Evolutionary conservation across 2,113 vertebrate genomes (phyloP), one percentile per base, ranked within the genome.

Genomic region (Oryzias celebensis): DNA sequence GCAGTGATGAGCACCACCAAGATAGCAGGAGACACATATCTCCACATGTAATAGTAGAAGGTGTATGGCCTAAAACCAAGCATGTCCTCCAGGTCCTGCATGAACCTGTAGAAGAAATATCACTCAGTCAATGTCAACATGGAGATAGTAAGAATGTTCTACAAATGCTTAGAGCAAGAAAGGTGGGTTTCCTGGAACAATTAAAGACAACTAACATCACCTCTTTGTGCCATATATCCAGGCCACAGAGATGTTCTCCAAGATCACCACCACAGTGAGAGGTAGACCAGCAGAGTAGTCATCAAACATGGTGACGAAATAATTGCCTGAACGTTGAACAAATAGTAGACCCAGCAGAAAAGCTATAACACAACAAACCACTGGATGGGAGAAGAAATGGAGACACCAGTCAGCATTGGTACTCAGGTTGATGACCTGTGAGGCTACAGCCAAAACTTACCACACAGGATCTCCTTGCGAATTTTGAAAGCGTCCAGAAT

Each of bases 221-320:
- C 95, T 98, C 82, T 98, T 96, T 16, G 96, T 99, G 71, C 97
- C 97, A 0, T 99, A 99, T 84, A 98, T 93, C 97, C 97, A 99
- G 67, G 97, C 95, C 68, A 99, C 97, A 0, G 97, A 95, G 5
- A 98, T 89, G 88, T 98, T 98, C 91, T 99, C 97, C 62, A 99
- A 90, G 85, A 98, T 95, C 72, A 99, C 97, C 48, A 99, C 96
- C 4, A 99, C 90, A 0, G 94, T 99, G 84, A 99, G 97, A 0
- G 97, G 97, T 84, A 99, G 80, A 1, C 96, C 98, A 56, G 97
- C 97, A 0, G 97, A 99, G 78, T 98, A 99, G 83, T 99, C 97
- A 0, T 99, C 97, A 75, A 99, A 99, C 97, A 99, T 99, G 80
- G 94, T 93, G 89, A 99, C 97, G 80, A 98, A 99, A 84, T 99